These are phyloP conservation scores for Drosophila azteca DNA, from an alignment of 1,140 invertebrate genomes.

Conservation along the genomic window DNA sequence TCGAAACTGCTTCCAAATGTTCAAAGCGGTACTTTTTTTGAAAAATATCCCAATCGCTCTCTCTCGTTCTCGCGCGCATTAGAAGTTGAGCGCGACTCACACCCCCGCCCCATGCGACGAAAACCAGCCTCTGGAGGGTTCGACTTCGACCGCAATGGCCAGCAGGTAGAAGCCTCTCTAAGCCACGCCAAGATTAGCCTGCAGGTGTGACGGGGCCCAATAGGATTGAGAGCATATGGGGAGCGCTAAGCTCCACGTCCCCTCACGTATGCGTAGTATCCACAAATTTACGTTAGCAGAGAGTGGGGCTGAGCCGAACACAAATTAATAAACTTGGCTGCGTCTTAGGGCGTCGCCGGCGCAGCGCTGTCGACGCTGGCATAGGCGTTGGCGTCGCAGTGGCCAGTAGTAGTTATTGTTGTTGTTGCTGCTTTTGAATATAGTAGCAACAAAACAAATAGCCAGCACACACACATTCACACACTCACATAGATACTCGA, in stretches of 20 bases:
- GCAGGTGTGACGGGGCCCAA: conserved; percentile 34
- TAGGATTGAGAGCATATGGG: conserved; percentile 31
- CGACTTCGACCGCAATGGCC: conserved; percentile 11
- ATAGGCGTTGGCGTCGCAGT: neutral
- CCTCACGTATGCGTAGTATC: neutral
- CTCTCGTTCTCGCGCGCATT: conserved; percentile 10
- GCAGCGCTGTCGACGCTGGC: conserved; percentile 26
- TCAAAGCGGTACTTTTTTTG: too few relatives aligned
- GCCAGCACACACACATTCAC: conserved; percentile 33
- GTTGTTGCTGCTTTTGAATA: conserved; percentile 21
- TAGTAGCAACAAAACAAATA: conserved; percentile 72
- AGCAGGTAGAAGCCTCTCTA: conserved; percentile 5
- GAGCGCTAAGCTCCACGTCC: conserved; percentile 6
- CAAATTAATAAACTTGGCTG: conserved; percentile 66
- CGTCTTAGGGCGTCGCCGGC: conserved; percentile 73
- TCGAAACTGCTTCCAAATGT: too few relatives aligned
- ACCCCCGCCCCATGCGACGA: conserved; percentile 9
- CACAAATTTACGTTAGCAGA: conserved; percentile 23
- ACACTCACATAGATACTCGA: neutral
- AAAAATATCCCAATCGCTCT: neutral
- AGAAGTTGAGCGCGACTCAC: conserved; percentile 15
- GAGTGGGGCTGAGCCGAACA: conserved; percentile 19
- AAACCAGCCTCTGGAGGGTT: conserved; percentile 3
- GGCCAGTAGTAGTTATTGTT: conserved; percentile 17
- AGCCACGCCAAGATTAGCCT: too few relatives aligned